Conservation (phyloP, 1,140 invertebrate species). For the Ooceraea biroi region DNA sequence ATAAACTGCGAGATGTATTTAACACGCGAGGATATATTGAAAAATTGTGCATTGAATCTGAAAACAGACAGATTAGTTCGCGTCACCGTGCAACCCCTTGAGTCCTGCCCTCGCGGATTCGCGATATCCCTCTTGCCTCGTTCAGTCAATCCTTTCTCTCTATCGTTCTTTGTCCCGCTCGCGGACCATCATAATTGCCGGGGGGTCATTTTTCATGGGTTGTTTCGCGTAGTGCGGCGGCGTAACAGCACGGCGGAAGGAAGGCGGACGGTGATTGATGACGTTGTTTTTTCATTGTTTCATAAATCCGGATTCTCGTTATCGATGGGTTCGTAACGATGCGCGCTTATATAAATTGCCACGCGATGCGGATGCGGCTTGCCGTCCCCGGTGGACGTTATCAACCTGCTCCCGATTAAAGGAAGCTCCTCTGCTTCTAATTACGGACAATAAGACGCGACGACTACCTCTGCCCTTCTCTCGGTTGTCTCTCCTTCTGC, state of each 20-base stretch:
- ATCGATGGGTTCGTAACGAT: constrained; percentile 77
- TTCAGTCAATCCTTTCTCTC: constrained; percentile 61
- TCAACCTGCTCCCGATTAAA: constrained; percentile 55
- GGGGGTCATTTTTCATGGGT: constrained; percentile 80
- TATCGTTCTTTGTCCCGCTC: constrained; percentile 63
- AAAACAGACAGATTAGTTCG: constrained; percentile 16
- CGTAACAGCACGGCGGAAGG: constrained; percentile 56
- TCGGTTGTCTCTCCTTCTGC: not conserved
- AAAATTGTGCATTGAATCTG: constrained; percentile 10
- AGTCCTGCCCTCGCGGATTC: constrained; percentile 25
- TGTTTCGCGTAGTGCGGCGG: constrained; percentile 72
- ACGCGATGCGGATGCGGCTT: not conserved
- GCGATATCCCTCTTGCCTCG: constrained; percentile 47
- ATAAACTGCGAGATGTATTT: not conserved
- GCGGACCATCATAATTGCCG: constrained; percentile 78
- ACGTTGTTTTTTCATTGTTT: constrained; percentile 80
- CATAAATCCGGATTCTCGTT: constrained; percentile 78
- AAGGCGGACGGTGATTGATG: constrained; percentile 80
- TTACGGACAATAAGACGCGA: constrained; percentile 59
- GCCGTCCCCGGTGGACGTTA: constrained; percentile 40
- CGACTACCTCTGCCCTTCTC: not conserved
- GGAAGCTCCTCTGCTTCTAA: constrained; percentile 53
- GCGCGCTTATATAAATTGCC: constrained; percentile 50
- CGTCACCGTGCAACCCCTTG: constrained; percentile 25
- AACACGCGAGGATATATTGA: not conserved